Base-by-base conservation (phyloP, 2,797 vertebrate species). In the Pangasius sanitwongsei region DNA sequence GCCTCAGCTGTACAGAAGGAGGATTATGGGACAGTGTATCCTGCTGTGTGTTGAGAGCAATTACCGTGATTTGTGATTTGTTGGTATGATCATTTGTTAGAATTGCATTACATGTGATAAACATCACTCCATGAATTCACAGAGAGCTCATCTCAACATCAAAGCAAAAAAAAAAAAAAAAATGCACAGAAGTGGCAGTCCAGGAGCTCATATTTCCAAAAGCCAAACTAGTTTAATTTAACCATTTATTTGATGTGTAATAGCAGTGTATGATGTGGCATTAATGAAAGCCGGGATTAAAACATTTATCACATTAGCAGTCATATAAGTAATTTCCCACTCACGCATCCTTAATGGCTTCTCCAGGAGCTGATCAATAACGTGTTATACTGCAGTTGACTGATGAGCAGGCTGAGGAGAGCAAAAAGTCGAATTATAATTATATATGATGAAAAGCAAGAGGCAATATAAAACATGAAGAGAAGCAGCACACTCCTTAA, bases 271-370 rank as follows among this genome's bases (percentile, higher is more conserved):
- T 93, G 92, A 96, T 96, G 95, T 95, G 94, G 91, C 95, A 95
- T 95, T 96, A 96, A 96, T 95, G 95, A 93, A 96, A 95, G 83
- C 90, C 91, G 57, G 94, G 92, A 97, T 96, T 96, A 96, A 96
- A 96, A 95, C 96, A 97, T 97, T 96, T 94, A 96, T 97, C 96
- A 96, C 95, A 96, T 97, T 96, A 96, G 93, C 90, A 92, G 92
- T 93, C 92, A 92, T 95, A 96, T 95, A 94, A 95, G 95, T 94
- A 95, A 96, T 96, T 96, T 96, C 95, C 95, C 95, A 93, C 93
- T 92, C 87, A 92, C 90, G 94, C 95, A 96, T 96, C 95, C 94
- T 93, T 96, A 96, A 97, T 97, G 95, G 96, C 95, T 95, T 96
- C 94, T 95, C 93, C 92, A 92, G 95, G 95, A 96, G 94, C 94